phyloP scores from a whole-genome alignment of 1,140 invertebrate genomes.

The Spodoptera litura region DNA sequence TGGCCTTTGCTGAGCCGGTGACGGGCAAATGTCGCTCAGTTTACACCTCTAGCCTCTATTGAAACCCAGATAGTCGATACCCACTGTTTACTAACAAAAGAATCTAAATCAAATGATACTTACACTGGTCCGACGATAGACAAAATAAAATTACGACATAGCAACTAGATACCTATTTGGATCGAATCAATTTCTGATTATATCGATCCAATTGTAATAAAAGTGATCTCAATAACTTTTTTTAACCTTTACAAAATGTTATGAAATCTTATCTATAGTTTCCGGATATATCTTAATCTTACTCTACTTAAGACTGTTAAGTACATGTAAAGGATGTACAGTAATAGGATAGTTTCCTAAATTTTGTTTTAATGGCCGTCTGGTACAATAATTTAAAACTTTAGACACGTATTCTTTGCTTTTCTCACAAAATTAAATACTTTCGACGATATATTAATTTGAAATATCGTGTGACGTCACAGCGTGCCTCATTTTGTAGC shows the following conservation, averaged over 20 bases:
- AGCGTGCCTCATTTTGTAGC: no score
- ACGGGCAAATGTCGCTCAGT: slow-evolving; percentile 58
- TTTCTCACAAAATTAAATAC: no score
- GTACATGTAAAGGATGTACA: no score
- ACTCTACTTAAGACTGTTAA: no score
- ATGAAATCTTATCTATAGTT: not conserved
- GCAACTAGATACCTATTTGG: slow-evolving; percentile 9
- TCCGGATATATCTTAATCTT: no score
- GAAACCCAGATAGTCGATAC: slow-evolving; percentile 19
- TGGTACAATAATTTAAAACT: no score
- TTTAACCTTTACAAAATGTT: slow-evolving; percentile 9
- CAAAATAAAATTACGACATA: slow-evolving; percentile 26
- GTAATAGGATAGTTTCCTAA: no score
- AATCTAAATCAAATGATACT: slow-evolving; percentile 36
- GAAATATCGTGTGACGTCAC: no score
- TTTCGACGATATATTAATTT: no score
- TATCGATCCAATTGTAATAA: slow-evolving; percentile 12
- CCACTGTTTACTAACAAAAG: slow-evolving; percentile 57
- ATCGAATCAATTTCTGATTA: slow-evolving; percentile 33
- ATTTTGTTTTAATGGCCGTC: no score
- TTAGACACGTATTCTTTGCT: no score
- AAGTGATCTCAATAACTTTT: not conserved
- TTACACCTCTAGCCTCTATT: slow-evolving; percentile 41
- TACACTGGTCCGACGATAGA: not conserved
- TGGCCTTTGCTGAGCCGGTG: slow-evolving; percentile 55